Conservation (phyloP, 2,888 invertebrate species). For the Brachyopa scutellaris region DNA sequence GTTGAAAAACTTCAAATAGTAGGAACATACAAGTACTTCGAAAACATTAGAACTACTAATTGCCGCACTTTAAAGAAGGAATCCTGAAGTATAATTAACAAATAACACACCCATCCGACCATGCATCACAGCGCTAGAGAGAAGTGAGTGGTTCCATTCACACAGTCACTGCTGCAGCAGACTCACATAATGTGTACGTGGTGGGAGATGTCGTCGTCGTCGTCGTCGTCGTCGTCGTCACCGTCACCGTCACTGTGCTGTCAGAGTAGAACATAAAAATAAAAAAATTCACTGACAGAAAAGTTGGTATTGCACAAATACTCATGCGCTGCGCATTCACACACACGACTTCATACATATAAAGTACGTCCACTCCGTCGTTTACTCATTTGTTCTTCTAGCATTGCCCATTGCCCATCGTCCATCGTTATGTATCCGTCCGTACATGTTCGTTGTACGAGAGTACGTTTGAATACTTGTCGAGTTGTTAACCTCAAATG, state of each 20-base stretch:
- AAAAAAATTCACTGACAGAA: slow-evolving; percentile 12
- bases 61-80: slow-evolving; percentile 28
- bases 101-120: slow-evolving; percentile 48
- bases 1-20: slow-evolving; percentile 28
- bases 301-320: slow-evolving; percentile 17
- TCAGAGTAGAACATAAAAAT: not conserved
- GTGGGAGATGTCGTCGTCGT: not conserved
- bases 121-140: slow-evolving; percentile 2
- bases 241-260: no score
- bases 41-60: slow-evolving; percentile 46
- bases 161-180: no score
- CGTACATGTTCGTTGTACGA: slow-evolving; percentile 11
- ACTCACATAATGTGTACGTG: slow-evolving; percentile 3
- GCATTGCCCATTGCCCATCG: slow-evolving; percentile 38
- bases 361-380: slow-evolving; percentile 4
- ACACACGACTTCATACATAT: not conserved
- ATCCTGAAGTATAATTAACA: slow-evolving; percentile 55
- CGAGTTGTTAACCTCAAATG: slow-evolving; percentile 72
- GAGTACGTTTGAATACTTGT: slow-evolving; percentile 62
- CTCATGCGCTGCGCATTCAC: not conserved
- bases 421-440: slow-evolving; percentile 1
- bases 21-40: no score
- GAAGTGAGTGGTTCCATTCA: no score
- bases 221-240: not conserved
- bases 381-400: slow-evolving; percentile 53